Conservation (phyloP, 1,140 invertebrate species). For the Psilanteris sp. region DNA sequence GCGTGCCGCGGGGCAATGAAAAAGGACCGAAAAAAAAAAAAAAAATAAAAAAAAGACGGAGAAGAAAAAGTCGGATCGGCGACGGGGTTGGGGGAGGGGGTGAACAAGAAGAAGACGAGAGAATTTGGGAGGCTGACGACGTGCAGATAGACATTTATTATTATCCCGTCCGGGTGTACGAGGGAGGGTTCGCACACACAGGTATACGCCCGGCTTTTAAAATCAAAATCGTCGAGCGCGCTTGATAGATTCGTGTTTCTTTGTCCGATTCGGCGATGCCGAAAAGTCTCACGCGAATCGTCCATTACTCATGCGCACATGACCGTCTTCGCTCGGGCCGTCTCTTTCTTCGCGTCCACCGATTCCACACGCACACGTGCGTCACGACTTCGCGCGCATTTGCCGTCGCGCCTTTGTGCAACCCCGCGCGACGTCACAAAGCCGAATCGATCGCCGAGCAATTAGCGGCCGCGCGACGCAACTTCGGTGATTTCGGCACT, state of each 20-base stretch:
- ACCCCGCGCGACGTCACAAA: conserved; percentile 25
- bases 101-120: conserved; percentile 28
- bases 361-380: conserved; percentile 48
- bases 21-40: conserved; percentile 7
- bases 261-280: conserved; percentile 64
- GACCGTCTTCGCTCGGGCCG: conserved; percentile 17
- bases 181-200: conserved; percentile 60
- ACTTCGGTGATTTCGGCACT: conserved; percentile 17
- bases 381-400: conserved; percentile 36
- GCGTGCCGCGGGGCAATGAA: conserved; percentile 5
- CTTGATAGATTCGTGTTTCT: conserved; percentile 66
- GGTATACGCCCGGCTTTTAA: conserved; percentile 57
- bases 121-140: conserved; percentile 21
- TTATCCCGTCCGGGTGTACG: conserved; percentile 63
- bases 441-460: conserved; percentile 24
- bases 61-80: no score
- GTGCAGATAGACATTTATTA: conserved; percentile 62
- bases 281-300: conserved; percentile 71
- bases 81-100: no score
- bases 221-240: conserved; percentile 59
- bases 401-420: conserved; percentile 35
- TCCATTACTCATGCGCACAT: conserved; percentile 67
- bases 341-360: conserved; percentile 11
- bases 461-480: conserved; percentile 18
- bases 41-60: conserved; percentile 20